These are phyloP conservation scores for Caenorhabditis sp. DNA, from an alignment of 2,888 invertebrate species.

Conservation along the genomic window DNA sequence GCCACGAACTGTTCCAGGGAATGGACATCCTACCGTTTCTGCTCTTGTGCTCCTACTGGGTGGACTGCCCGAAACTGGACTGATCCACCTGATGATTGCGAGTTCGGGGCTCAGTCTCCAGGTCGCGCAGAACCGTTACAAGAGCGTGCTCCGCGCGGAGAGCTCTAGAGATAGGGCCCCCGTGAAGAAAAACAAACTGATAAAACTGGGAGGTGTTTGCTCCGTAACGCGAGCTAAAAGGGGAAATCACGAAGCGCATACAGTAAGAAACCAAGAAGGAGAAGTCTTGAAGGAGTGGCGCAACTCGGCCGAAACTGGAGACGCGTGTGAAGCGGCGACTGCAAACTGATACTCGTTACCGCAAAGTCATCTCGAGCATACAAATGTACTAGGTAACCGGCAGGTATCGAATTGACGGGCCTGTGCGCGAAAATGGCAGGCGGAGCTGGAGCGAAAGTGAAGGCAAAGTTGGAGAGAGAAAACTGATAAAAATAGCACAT, in stretches of 20 bases:
- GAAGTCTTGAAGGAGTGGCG: slow-evolving; percentile 7
- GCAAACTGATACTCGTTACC: slow-evolving; percentile 54
- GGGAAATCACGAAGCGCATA: slow-evolving; percentile 55
- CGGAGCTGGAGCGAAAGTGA: background rate
- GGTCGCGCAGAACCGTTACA: slow-evolving; percentile 17
- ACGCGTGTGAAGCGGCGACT: slow-evolving; percentile 46
- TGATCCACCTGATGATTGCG: slow-evolving; percentile 3
- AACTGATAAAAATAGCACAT: slow-evolving; percentile 35
- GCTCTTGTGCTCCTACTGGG: too few relatives aligned
- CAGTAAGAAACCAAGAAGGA: slow-evolving; percentile 38
- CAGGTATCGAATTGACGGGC: slow-evolving; percentile 34
- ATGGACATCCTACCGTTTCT: too few relatives aligned
- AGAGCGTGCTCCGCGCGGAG: slow-evolving; percentile 3
- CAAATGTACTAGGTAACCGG: slow-evolving; percentile 35
- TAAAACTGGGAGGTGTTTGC: slow-evolving; percentile 49
- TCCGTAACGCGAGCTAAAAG: slow-evolving; percentile 36
- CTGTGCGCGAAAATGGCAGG: slow-evolving; percentile 43
- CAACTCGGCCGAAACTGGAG: slow-evolving; percentile 50
- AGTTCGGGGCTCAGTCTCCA: slow-evolving; percentile 5
- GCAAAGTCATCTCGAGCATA: slow-evolving; percentile 36
- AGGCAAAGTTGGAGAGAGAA: background rate
- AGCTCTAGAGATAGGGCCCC: slow-evolving; percentile 5
- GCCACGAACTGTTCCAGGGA: too few relatives aligned
- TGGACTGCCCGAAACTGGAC: slow-evolving; percentile 1
- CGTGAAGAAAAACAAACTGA: slow-evolving; percentile 48